Evolutionary conservation across 2,113 vertebrate species (phyloP).

Genomic region (Melospiza melodia): DNA sequence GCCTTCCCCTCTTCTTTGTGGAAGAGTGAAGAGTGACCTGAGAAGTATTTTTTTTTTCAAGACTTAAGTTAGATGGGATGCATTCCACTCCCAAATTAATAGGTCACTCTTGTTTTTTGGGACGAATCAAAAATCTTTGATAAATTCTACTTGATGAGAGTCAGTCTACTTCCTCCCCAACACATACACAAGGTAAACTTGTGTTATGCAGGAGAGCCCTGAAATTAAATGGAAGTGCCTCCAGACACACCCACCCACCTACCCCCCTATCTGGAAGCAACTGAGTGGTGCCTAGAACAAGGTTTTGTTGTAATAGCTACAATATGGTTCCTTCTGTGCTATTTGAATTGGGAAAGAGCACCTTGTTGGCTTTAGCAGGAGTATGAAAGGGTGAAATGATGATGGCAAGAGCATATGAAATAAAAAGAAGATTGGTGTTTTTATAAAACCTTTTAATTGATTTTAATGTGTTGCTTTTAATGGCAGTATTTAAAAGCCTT

Average conservation of each 20-base stretch:
- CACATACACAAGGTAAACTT: not conserved
- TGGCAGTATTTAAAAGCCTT: constrained; percentile 29
- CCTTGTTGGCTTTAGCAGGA: not conserved
- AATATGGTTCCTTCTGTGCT: not conserved
- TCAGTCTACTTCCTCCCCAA: not conserved
- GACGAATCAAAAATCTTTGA: not conserved
- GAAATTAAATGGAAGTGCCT: not conserved
- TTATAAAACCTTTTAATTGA: constrained; percentile 48
- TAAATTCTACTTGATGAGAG: not conserved
- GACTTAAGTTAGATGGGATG: not conserved
- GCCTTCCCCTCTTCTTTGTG: not conserved
- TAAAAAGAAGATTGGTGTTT: not conserved
- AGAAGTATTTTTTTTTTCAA: not conserved
- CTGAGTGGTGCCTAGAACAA: not conserved
- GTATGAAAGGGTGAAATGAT: not conserved
- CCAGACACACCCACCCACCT: not conserved
- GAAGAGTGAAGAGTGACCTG: not conserved
- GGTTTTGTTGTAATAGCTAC: not conserved
- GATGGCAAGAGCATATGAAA: not conserved
- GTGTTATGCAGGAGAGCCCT: not conserved
- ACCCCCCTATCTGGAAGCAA: fast-evolving
- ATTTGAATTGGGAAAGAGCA: not conserved
- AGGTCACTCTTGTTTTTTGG: not conserved
- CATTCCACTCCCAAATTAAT: not conserved
- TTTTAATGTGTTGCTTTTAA: constrained; percentile 50